Evolutionary conservation across 2,888 invertebrate genomes (phyloP), one percentile per base, ranked within the genome.

Genomic region (Plebejus anna): DNA sequence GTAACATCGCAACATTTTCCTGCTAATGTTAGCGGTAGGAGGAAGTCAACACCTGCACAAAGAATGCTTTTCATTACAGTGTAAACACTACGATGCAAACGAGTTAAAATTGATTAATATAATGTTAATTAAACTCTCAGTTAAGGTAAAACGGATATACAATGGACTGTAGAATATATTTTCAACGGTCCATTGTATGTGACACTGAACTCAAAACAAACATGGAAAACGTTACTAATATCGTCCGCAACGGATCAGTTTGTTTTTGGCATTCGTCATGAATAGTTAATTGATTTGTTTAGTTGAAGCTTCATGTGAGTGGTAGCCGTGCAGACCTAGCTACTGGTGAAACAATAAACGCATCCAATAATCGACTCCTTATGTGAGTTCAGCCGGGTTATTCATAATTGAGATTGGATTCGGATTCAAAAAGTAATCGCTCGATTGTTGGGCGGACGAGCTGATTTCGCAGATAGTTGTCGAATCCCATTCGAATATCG

Each of bases 1-100:
- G 89, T 89, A 91, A 89, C 90, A 90, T 91, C 90, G 93, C 93
- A 94, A 93, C 93, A 93, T 93, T 93, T 94, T 92, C 91, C 91
- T 93, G 93, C 94, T 91, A 90, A 88, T 90, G 93, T 94, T 93
- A 93, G 92, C 91, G 89, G 89, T 90, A 90, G 92, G 88, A 90
- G 90, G 91, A 92, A 91, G 87, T 90, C 89, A 92, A 93, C 89
- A 93, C 92, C 92, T 93, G 92, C 90, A 93, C 93, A 93, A 92
- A 92, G 86, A 92, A 94, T 92, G 93, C 93, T 88, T 87, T 86
- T 91, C 87, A 89, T 89, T 81, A 92, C 88, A 89, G 87, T 85
- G 82, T 82, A 85, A 92, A 90, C 89, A 92, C 92, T 92, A 93
- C 92, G 89, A 92, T 92, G 93, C 92, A 91, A 89, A 90, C 89